phyloP scores from a whole-genome alignment of 1,140 invertebrate genomes.

The Drosophila jambulina region DNA sequence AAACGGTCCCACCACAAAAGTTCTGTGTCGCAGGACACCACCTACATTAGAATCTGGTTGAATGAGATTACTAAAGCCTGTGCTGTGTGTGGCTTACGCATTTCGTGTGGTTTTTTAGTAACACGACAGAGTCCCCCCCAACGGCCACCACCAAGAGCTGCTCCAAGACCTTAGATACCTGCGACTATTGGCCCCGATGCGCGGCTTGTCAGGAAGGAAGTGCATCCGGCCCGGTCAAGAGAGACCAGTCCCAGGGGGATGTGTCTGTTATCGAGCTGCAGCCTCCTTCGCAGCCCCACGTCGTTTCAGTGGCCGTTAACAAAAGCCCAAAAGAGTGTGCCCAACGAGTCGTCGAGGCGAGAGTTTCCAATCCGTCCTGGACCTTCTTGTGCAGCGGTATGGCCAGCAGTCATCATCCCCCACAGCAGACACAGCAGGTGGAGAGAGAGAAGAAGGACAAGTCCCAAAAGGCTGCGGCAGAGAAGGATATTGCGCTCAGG shows the following conservation, averaged over 20 bases:
- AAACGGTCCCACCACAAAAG: background rate
- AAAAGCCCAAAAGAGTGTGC: conserved; percentile 21
- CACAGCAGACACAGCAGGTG: background rate
- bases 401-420: conserved; percentile 14
- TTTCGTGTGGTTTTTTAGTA: conserved; percentile 42
- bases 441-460: background rate
- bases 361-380: conserved; percentile 47
- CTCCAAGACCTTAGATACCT: conserved; percentile 58
- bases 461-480: background rate
- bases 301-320: conserved; percentile 59
- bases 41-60: background rate
- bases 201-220: conserved; percentile 51
- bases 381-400: conserved; percentile 67
- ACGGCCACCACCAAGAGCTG: conserved; percentile 55
- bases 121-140: background rate
- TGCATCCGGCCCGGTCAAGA: conserved; percentile 7
- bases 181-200: conserved; percentile 81
- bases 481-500: conserved; percentile 24
- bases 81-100: conserved; percentile 9
- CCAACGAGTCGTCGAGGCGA: background rate
- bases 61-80: conserved; percentile 1
- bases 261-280: background rate
- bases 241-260: conserved; percentile 2
- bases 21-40: background rate
- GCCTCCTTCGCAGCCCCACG: conserved; percentile 16